phyloP scores from a whole-genome alignment of 2,797 vertebrate species.

The Macrochelys suwanniensis region DNA sequence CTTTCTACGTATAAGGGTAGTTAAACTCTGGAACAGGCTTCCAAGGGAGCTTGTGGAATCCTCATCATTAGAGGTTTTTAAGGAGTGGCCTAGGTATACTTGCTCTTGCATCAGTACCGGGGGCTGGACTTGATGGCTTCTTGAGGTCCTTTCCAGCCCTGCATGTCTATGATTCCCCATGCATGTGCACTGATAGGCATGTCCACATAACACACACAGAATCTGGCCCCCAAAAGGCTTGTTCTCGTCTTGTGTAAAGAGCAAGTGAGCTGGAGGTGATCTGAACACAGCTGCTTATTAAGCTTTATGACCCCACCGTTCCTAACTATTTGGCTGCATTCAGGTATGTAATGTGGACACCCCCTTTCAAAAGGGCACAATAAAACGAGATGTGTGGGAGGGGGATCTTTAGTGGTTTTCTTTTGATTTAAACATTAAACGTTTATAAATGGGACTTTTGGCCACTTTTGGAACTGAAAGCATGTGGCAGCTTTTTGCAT shows the following conservation, averaged over 20 bases:
- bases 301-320: not conserved
- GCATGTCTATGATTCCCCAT: not conserved
- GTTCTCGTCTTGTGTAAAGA: not conserved
- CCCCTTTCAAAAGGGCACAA: not conserved
- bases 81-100: not conserved
- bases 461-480: not conserved
- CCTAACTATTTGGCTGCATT: not conserved
- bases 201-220: not conserved
- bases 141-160: not conserved
- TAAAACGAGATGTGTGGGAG: fast-evolving
- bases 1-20: not conserved
- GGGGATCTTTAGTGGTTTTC: not conserved
- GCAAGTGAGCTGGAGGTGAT: not conserved
- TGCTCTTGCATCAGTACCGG: not conserved
- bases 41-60: not conserved
- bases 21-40: not conserved
- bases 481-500: not conserved
- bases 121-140: not conserved
- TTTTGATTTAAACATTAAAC: not conserved
- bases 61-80: not conserved
- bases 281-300: not conserved
- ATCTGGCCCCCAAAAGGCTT: not conserved
- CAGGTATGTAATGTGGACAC: fast-evolving
- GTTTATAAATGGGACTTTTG: not conserved
- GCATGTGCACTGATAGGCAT: not conserved